Conservation (phyloP, 2,888 invertebrate species). For the Trissonchulus sp. region DNA sequence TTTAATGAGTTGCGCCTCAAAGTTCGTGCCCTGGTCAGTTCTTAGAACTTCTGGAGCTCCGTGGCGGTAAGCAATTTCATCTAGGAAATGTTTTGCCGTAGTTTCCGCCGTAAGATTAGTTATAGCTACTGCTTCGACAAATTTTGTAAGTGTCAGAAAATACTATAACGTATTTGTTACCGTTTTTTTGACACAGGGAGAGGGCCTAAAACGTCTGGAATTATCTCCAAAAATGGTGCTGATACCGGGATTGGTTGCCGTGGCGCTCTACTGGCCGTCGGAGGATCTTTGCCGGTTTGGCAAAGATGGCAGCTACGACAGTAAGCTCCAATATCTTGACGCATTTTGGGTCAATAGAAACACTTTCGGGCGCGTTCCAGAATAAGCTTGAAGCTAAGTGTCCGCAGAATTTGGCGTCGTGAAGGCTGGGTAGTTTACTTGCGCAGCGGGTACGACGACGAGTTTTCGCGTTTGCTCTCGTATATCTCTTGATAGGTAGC, state of each 20-base stretch:
- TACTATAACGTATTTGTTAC: conserved; percentile 38
- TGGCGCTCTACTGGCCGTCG: conserved; percentile 2
- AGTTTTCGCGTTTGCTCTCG: not conserved
- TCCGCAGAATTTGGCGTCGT: too few species aligned
- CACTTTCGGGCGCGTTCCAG: not conserved
- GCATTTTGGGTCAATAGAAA: not conserved
- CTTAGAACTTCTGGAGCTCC: not conserved
- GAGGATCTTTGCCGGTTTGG: conserved; percentile 2
- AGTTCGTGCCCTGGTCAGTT: not conserved
- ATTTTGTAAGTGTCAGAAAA: conserved; percentile 27
- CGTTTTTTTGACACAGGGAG: conserved; percentile 30
- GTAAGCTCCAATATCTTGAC: not conserved
- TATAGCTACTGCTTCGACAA: not conserved
- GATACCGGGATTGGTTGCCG: conserved; percentile 30
- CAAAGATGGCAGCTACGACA: not conserved
- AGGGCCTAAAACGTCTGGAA: conserved; percentile 37
- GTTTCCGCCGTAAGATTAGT: not conserved
- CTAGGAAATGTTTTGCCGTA: conserved; percentile 22
- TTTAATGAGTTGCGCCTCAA: conserved; percentile 2
- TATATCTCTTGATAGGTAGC: not conserved
- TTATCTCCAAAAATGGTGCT: conserved; percentile 37
- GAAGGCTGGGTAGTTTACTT: too few species aligned
- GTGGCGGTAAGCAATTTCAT: not conserved
- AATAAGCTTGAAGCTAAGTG: not conserved
- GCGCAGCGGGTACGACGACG: too few species aligned